Evolutionary conservation across 2,888 invertebrate species (phyloP).

Genomic region (Idaea biselata): DNA sequence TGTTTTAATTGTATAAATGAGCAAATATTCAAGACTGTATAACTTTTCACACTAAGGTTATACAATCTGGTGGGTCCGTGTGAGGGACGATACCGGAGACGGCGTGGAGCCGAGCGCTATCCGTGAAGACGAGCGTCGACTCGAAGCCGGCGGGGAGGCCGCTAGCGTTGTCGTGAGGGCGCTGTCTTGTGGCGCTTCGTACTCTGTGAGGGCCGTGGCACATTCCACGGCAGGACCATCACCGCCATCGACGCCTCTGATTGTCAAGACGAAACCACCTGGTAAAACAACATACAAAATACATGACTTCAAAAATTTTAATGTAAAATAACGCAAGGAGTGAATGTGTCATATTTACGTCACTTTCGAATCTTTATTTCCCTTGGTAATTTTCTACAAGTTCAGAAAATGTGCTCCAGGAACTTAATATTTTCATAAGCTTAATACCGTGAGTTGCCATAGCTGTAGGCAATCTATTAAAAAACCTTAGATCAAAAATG

Average conservation of each 20-base stretch:
- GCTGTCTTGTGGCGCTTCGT: conserved; percentile 66
- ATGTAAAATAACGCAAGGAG: too few relatives aligned
- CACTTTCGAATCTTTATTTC: too few relatives aligned
- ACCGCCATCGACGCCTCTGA: conserved; percentile 56
- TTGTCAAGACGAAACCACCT: conserved; percentile 71
- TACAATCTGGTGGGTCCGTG: conserved; percentile 68
- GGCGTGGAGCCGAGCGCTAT: conserved; percentile 47
- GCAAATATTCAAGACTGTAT: too few relatives aligned
- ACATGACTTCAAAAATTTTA: too few relatives aligned
- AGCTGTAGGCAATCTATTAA: too few relatives aligned
- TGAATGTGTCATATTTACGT: too few relatives aligned
- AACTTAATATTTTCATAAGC: too few relatives aligned
- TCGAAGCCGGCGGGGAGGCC: conserved; percentile 69
- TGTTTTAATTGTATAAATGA: too few relatives aligned
- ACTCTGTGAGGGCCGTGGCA: conserved; percentile 66
- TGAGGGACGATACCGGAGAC: conserved; percentile 64
- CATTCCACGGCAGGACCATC: conserved; percentile 70
- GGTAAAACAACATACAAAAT: conserved; percentile 38
- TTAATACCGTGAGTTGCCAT: too few relatives aligned
- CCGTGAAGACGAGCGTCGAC: conserved; percentile 62
- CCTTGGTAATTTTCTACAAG: too few relatives aligned
- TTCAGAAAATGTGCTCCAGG: too few relatives aligned
- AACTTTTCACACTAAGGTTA: conserved; percentile 47
- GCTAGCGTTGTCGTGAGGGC: conserved; percentile 58
- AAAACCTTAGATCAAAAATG: too few relatives aligned